phyloP scores from a whole-genome alignment of 2,113 vertebrate genomes.

The Cyanoliseus patagonus region DNA sequence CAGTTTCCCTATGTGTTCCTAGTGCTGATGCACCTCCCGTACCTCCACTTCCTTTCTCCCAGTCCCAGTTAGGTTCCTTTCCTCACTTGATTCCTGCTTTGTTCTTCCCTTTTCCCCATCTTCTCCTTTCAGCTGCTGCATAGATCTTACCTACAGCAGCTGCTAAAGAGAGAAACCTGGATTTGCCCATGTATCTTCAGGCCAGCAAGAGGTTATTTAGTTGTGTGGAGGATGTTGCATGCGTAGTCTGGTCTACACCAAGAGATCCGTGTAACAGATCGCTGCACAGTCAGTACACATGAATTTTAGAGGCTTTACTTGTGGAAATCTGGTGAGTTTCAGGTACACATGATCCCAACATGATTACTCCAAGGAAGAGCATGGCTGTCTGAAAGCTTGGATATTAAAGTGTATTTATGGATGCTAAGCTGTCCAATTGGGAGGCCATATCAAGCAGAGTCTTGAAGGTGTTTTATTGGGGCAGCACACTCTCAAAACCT shows the following conservation, averaged over 20 bases:
- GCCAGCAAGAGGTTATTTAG: background rate
- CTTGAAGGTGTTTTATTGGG: background rate
- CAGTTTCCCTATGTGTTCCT: background rate
- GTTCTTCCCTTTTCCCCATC: background rate
- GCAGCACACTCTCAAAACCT: background rate
- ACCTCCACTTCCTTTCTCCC: background rate
- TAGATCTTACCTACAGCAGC: background rate
- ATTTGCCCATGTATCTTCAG: background rate
- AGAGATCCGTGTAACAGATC: background rate
- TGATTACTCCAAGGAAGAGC: background rate
- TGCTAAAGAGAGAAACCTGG: background rate
- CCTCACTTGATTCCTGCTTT: fast-evolving
- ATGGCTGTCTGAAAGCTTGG: background rate
- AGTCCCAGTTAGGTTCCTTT: background rate
- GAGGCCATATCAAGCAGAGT: background rate
- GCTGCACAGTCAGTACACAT: background rate
- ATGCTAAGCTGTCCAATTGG: background rate
- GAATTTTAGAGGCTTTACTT: background rate
- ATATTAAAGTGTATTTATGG: background rate
- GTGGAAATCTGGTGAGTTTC: background rate
- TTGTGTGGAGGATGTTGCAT: fast-evolving
- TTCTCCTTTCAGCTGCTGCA: background rate
- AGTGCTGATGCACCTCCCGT: background rate
- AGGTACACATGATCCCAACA: background rate
- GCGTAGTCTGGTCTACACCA: background rate